Evolutionary conservation across 1,140 invertebrate genomes (phyloP).

Genomic region (Panulirus ornatus): DNA sequence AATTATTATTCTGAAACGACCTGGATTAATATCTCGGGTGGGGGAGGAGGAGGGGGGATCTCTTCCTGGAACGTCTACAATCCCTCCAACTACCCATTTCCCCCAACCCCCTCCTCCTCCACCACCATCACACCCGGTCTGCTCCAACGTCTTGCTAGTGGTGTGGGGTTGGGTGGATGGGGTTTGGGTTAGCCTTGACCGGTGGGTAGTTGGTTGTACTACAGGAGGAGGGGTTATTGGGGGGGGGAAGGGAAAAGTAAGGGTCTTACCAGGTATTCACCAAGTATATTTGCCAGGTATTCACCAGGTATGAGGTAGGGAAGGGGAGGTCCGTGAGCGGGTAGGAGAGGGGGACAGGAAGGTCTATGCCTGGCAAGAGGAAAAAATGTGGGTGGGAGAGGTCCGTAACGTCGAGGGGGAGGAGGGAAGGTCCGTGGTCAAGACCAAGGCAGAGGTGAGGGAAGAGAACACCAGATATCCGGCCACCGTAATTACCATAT

Average conservation of each 20-base stretch:
- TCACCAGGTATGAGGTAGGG: too few relatives aligned
- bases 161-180: not conserved
- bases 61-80: too few relatives aligned
- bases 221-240: not conserved
- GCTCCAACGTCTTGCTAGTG: too few relatives aligned
- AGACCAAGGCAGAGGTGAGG: too few relatives aligned
- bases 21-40: not conserved
- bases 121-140: too few relatives aligned
- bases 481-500: too few relatives aligned
- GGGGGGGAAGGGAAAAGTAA: not conserved
- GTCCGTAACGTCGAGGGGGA: not conserved
- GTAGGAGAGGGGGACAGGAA: not conserved
- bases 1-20: conserved; percentile 14
- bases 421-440: not conserved
- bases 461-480: too few relatives aligned
- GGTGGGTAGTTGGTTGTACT: not conserved
- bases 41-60: not conserved
- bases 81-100: too few relatives aligned
- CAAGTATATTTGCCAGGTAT: not conserved
- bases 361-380: not conserved
- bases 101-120: too few relatives aligned
- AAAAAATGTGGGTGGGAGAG: not conserved
- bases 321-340: not conserved
- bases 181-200: too few relatives aligned
- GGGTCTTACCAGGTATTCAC: not conserved